These are phyloP conservation scores for Drosophila pectinifera DNA, from an alignment of 1,140 invertebrate species.

Conservation along the genomic window DNA sequence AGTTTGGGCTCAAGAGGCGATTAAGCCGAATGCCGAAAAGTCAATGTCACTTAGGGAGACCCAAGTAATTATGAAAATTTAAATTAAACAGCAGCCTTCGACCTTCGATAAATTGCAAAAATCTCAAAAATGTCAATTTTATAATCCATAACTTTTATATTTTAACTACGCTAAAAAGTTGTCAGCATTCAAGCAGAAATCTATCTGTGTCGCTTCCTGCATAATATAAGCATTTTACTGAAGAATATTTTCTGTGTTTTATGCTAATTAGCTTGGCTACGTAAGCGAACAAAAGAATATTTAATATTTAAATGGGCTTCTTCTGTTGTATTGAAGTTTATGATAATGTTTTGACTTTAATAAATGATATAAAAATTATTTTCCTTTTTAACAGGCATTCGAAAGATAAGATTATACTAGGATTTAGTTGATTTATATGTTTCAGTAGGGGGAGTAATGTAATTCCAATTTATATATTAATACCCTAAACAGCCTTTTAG, in stretches of 20 bases:
- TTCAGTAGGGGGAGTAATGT: not conserved
- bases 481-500: constrained; percentile 16
- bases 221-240: constrained; percentile 25
- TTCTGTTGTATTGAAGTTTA: constrained; percentile 26
- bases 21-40: constrained; percentile 23
- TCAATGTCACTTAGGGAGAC: constrained; percentile 52
- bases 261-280: constrained; percentile 30
- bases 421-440: constrained; percentile 4
- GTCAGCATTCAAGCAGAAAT: constrained; percentile 16
- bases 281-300: constrained; percentile 54
- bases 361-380: constrained; percentile 33
- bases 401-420: constrained; percentile 22
- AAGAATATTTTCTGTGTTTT: constrained; percentile 35
- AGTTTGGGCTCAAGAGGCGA: constrained; percentile 32
- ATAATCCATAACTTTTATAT: constrained; percentile 5
- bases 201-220: constrained; percentile 33
- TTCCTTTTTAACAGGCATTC: constrained; percentile 5
- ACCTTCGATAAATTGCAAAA: constrained; percentile 12
- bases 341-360: constrained; percentile 38
- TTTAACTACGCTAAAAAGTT: constrained; percentile 2
- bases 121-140: not conserved
- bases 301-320: constrained; percentile 48
- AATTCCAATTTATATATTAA: not conserved
- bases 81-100: constrained; percentile 7
- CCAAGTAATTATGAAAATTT: constrained; percentile 3